Evolutionary conservation across 2,888 invertebrate species (phyloP).

Genomic region (Hecatera dysodea): DNA sequence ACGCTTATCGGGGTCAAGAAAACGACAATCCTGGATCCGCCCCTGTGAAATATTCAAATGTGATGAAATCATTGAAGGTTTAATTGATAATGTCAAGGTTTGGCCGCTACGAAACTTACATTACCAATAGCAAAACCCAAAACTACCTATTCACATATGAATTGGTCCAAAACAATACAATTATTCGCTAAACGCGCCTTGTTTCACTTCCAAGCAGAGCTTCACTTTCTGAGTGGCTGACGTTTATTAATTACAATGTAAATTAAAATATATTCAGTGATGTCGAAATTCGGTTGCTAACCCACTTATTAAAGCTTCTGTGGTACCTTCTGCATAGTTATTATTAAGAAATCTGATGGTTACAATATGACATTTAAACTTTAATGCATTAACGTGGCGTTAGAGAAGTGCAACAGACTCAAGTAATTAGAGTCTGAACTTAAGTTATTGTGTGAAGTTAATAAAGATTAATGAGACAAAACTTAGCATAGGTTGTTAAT

Average conservation of each 20-base stretch:
- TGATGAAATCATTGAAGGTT: not conserved
- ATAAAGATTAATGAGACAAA: slow-evolving; percentile 44
- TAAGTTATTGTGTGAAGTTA: slow-evolving; percentile 31
- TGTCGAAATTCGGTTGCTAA: slow-evolving; percentile 72
- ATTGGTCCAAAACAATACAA: slow-evolving; percentile 40
- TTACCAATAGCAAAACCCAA: slow-evolving; percentile 23
- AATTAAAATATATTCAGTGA: slow-evolving; percentile 71
- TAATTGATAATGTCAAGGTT: slow-evolving; percentile 36
- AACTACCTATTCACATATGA: slow-evolving; percentile 16
- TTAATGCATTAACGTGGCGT: slow-evolving; percentile 30
- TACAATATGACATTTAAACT: slow-evolving; percentile 65
- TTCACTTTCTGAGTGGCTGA: slow-evolving; percentile 47
- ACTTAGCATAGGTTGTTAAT: slow-evolving; percentile 10
- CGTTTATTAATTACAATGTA: slow-evolving; percentile 74
- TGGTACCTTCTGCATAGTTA: slow-evolving; percentile 14
- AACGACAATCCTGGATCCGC: too few relatives aligned
- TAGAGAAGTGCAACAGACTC: slow-evolving; percentile 24
- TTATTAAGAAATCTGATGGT: slow-evolving; percentile 67
- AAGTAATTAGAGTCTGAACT: slow-evolving; percentile 34
- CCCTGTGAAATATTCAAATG: not conserved
- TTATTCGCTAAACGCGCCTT: slow-evolving; percentile 21
- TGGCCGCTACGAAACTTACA: not conserved
- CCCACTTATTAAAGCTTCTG: too few relatives aligned
- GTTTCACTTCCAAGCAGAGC: slow-evolving; percentile 18
- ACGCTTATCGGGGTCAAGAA: too few relatives aligned